phyloP scores from a whole-genome alignment of 2,113 vertebrate genomes.

The Terrapene triunguis region DNA sequence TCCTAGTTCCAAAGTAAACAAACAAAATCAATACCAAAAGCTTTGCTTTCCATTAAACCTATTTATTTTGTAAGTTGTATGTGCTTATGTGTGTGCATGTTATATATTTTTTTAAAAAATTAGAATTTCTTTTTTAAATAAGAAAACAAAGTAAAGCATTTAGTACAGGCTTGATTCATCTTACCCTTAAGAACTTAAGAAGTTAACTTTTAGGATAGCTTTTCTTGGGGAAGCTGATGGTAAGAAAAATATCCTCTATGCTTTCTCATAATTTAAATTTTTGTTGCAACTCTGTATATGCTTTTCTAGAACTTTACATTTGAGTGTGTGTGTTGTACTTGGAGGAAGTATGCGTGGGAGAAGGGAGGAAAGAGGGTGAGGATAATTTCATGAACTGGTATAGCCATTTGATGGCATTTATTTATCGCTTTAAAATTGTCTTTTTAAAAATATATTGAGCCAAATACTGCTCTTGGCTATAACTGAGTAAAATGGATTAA shows the following conservation, averaged over 20 bases:
- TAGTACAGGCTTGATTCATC: background rate
- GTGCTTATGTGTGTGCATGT: background rate
- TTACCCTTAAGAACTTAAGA: too few species aligned
- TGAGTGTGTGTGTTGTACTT: background rate
- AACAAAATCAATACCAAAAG: conserved; percentile 56
- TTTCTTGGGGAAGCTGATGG: background rate
- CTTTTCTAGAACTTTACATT: background rate
- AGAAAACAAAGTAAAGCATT: conserved; percentile 20
- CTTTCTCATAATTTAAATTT: background rate
- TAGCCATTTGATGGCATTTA: background rate
- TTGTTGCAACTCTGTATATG: background rate
- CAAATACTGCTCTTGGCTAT: background rate
- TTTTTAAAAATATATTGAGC: background rate
- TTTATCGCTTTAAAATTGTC: background rate
- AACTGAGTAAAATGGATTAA: background rate
- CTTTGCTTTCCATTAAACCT: conserved; percentile 31
- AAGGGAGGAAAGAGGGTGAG: background rate
- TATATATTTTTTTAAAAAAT: background rate
- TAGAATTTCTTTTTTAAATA: conserved; percentile 39
- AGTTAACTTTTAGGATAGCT: background rate
- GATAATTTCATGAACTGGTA: background rate
- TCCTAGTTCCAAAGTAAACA: conserved; percentile 41
- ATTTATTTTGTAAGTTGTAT: conserved; percentile 39
- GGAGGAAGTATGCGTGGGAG: background rate
- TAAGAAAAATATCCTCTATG: background rate